Conservation (phyloP, 2,888 invertebrate genomes). For the Eudasyphora cyanicolor region DNA sequence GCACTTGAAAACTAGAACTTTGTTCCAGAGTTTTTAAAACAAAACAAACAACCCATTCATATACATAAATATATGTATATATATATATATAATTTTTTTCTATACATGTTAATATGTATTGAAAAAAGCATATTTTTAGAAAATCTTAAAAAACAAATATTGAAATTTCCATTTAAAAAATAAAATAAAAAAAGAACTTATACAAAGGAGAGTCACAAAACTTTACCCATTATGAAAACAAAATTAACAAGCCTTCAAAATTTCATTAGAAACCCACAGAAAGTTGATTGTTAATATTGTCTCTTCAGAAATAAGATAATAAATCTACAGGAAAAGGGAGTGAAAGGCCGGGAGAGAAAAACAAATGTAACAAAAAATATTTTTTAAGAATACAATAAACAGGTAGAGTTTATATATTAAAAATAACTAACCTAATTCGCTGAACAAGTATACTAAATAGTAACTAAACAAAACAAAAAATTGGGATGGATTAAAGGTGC, state of each 20-base stretch:
- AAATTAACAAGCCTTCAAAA: neutral
- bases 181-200: neutral
- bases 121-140: constrained; percentile 23
- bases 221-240: neutral
- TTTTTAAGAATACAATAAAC: neutral
- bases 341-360: neutral
- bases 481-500: constrained; percentile 56
- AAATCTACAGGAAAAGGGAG: neutral
- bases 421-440: constrained; percentile 20
- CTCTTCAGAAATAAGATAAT: neutral
- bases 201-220: constrained; percentile 5
- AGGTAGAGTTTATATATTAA: constrained; percentile 20
- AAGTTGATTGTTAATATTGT: neutral
- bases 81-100: constrained; percentile 12
- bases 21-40: constrained; percentile 56
- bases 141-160: constrained; percentile 16
- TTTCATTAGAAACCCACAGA: neutral
- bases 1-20: constrained; percentile 64
- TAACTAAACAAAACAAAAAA: constrained; percentile 32
- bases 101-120: neutral
- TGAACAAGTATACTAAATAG: constrained; percentile 17
- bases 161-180: neutral
- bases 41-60: constrained; percentile 53
- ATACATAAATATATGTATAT: constrained; percentile 15
- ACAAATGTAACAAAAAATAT: neutral